These are phyloP conservation scores for Pachliopta kotzebuea DNA, from an alignment of 2,888 invertebrate genomes.

Conservation along the genomic window DNA sequence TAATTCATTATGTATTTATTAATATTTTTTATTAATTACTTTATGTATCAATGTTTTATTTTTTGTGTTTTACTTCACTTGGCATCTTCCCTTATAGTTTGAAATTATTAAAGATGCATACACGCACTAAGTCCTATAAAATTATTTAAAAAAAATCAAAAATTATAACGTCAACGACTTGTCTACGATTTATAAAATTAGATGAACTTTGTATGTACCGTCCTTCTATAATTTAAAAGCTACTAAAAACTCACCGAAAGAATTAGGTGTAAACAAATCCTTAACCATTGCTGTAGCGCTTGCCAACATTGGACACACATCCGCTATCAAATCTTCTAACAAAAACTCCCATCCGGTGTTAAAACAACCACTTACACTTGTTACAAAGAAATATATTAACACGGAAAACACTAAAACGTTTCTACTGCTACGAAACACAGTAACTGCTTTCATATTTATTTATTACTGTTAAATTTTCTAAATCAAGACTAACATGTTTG, in stretches of 20 bases:
- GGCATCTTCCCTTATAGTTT: too few species aligned
- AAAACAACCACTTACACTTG: conserved; percentile 48
- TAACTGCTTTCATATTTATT: conserved; percentile 18
- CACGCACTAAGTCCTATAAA: too few species aligned
- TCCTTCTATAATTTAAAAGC: not conserved
- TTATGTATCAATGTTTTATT: too few species aligned
- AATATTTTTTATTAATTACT: too few species aligned
- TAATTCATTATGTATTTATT: too few species aligned
- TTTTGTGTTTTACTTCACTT: too few species aligned
- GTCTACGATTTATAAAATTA: too few species aligned
- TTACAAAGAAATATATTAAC: conserved; percentile 42
- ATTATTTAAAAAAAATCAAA: too few species aligned
- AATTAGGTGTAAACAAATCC: conserved; percentile 50
- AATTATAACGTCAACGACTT: too few species aligned
- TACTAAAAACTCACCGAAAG: conserved; percentile 27
- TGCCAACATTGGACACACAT: conserved; percentile 57
- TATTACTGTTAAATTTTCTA: not conserved
- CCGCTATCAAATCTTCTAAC: conserved; percentile 53
- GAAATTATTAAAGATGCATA: too few species aligned
- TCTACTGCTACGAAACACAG: conserved; percentile 36
- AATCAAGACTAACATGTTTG: conserved; percentile 30
- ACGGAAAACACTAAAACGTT: conserved; percentile 40
- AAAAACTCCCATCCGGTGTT: conserved; percentile 60
- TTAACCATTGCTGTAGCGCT: conserved; percentile 48
- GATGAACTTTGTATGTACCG: too few species aligned